Evolutionary conservation across 64 coral and sea anemone species (phyloP).

Genomic region (Trachythela sp.): DNA sequence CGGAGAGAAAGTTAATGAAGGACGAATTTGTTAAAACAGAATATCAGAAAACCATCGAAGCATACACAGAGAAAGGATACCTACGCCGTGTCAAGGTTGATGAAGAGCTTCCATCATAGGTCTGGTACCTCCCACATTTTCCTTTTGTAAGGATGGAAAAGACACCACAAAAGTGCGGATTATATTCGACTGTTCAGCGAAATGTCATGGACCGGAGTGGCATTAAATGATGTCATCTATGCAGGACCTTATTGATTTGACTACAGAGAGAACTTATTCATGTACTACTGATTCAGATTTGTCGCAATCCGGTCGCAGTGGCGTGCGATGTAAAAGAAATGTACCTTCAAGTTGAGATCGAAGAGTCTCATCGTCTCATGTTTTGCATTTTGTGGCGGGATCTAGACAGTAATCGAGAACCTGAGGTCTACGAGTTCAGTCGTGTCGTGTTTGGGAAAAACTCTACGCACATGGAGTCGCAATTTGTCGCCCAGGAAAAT

Average conservation of each 20-base stretch:
- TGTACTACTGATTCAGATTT: not conserved
- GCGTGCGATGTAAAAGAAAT: not conserved
- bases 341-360: not conserved
- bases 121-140: constrained; percentile 55
- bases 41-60: not conserved
- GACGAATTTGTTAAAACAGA: constrained; percentile 2
- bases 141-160: constrained; percentile 54
- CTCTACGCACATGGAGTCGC: not conserved
- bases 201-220: constrained; percentile 29
- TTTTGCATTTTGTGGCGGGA: not conserved
- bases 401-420: not conserved
- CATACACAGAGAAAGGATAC: constrained; percentile 23
- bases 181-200: constrained; percentile 37
- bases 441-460: not conserved
- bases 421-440: not conserved
- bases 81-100: not conserved
- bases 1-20: not conserved
- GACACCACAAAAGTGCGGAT: constrained; percentile 36
- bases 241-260: not conserved
- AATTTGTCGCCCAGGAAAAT: constrained; percentile 12
- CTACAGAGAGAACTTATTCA: not conserved
- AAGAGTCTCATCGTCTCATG: not conserved
- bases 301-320: not conserved
- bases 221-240: constrained; percentile 4
- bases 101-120: not conserved